Conservation (phyloP, 1,140 invertebrate species). For the Pseudomyrmex concolor region DNA sequence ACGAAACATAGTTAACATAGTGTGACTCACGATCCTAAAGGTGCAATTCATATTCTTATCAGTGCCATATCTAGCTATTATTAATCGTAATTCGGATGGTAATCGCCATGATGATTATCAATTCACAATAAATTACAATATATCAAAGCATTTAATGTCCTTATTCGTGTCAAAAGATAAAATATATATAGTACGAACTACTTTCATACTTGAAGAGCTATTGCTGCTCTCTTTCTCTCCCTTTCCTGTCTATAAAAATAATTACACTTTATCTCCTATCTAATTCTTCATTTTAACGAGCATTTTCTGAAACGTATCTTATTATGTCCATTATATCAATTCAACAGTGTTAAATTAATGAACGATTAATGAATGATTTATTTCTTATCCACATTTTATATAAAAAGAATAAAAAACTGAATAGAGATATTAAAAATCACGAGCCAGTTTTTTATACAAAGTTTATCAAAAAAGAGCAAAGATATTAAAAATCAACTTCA, state of each 20-base stretch:
- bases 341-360: background rate
- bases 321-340: background rate
- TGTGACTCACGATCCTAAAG: background rate
- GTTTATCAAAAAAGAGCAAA: no score
- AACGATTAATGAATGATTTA: no score
- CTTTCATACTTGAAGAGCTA: background rate
- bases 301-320: background rate
- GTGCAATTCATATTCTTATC: background rate
- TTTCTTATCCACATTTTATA: background rate
- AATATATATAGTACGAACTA: slow-evolving; percentile 4
- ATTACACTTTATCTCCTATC: slow-evolving; percentile 8
- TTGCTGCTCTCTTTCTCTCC: background rate
- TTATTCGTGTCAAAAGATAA: background rate
- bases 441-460: no score
- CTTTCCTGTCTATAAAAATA: background rate
- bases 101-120: slow-evolving; percentile 2
- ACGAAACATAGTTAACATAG: slow-evolving; percentile 22
- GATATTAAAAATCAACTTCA: no score
- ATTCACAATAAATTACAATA: slow-evolving; percentile 2
- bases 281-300: slow-evolving; percentile 12
- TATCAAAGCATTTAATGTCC: slow-evolving; percentile 1
- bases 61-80: background rate
- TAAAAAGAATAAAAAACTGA: no score
- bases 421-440: no score
- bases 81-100: slow-evolving; percentile 31